Conservation (phyloP, 1,140 invertebrate species). For the Diprion similis region DNA sequence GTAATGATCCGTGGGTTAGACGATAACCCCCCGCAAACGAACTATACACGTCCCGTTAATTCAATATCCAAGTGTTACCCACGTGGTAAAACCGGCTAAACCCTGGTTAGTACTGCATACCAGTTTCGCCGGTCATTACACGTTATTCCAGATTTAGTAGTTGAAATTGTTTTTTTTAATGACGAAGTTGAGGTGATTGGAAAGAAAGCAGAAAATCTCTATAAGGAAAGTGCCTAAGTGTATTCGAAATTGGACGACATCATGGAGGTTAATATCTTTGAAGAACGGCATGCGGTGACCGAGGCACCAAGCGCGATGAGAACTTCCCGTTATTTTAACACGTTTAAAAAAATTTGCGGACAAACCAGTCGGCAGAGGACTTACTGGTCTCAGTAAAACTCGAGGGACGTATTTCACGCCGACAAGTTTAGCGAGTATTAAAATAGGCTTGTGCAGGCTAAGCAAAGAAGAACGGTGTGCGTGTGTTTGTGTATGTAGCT, state of each 20-base stretch:
- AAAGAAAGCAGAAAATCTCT: too few relatives aligned
- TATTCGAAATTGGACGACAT: too few relatives aligned
- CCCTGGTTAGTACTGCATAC: too few relatives aligned
- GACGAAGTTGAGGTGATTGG: too few relatives aligned
- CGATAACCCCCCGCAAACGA: conserved; percentile 47
- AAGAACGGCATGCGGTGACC: too few relatives aligned
- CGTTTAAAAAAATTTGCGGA: not conserved
- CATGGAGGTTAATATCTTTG: too few relatives aligned
- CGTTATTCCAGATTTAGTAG: too few relatives aligned
- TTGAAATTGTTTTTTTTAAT: too few relatives aligned
- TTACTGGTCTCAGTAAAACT: conserved; percentile 10
- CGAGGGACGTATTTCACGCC: conserved; percentile 29
- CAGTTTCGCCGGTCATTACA: too few relatives aligned
- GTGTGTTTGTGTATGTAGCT: not conserved
- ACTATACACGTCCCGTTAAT: not conserved
- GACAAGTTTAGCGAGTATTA: conserved; percentile 46
- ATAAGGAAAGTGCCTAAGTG: too few relatives aligned
- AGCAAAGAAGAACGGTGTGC: not conserved
- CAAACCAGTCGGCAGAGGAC: conserved; percentile 34
- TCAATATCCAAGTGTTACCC: too few relatives aligned
- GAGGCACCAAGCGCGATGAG: not conserved
- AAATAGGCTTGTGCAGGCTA: conserved; percentile 31
- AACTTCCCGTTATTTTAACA: conserved; percentile 4
- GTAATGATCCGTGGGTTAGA: conserved; percentile 56
- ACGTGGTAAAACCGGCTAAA: too few relatives aligned